These are phyloP conservation scores for Calameuta filiformis DNA, from an alignment of 2,888 invertebrate species.

Conservation along the genomic window DNA sequence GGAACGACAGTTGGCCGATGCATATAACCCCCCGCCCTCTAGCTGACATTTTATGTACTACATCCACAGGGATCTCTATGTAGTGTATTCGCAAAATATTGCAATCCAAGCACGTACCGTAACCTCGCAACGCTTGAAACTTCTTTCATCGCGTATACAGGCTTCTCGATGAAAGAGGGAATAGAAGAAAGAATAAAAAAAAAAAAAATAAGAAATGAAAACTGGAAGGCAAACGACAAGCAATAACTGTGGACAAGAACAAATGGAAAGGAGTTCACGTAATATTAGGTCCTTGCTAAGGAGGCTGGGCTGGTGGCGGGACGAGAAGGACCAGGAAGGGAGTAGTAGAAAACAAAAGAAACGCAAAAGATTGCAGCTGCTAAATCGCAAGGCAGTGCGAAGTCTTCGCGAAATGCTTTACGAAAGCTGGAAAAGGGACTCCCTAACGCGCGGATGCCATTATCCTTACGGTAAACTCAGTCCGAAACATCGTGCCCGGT, in stretches of 20 bases:
- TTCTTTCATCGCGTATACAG: not conserved
- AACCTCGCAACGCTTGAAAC: not conserved
- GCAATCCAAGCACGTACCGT: constrained; percentile 60
- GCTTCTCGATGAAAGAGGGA: not conserved
- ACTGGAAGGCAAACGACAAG: not conserved
- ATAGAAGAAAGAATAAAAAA: not conserved
- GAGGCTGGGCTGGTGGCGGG: not conserved
- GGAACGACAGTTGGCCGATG: constrained; percentile 62
- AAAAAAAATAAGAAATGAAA: not conserved
- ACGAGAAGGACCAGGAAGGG: not conserved
- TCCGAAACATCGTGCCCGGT: constrained; percentile 4
- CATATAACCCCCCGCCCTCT: constrained; percentile 42
- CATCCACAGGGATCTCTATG: not conserved
- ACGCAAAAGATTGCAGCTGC: not conserved
- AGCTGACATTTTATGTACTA: not conserved
- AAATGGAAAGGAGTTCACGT: not conserved
- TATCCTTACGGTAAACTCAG: constrained; percentile 4
- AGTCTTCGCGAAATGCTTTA: not conserved
- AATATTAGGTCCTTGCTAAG: not conserved
- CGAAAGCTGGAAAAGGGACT: not conserved
- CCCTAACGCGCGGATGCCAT: not conserved
- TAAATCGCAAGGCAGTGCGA: not conserved
- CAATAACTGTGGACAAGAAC: not conserved
- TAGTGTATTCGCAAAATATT: constrained; percentile 53
- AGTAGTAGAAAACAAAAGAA: not conserved